Evolutionary conservation across 2,113 vertebrate species (phyloP).

Genomic region (Ammodytes marinus): DNA sequence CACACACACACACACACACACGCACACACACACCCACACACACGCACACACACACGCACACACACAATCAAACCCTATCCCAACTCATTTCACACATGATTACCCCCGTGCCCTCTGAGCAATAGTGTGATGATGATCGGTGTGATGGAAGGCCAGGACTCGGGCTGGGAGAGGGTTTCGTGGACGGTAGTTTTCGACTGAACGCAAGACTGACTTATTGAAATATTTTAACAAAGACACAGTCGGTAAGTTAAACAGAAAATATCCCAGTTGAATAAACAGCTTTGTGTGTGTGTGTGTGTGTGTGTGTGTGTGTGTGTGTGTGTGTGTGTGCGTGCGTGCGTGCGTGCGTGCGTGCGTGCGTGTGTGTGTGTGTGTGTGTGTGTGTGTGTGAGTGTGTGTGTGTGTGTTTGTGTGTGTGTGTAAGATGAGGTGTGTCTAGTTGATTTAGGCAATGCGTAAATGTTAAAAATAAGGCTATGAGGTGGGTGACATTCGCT

Average conservation of each 20-base stretch:
- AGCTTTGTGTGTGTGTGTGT: not conserved
- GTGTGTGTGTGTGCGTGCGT: too few relatives aligned
- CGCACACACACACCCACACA: too few relatives aligned
- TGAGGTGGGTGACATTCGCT: too few relatives aligned
- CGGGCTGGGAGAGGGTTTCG: not conserved
- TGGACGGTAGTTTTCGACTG: not conserved
- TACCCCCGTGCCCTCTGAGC: slow-evolving; percentile 53
- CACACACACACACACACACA: too few relatives aligned
- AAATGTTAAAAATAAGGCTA: too few relatives aligned
- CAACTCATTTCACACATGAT: slow-evolving; percentile 71
- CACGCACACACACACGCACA: too few relatives aligned
- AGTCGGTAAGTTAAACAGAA: not conserved
- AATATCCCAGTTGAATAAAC: not conserved
- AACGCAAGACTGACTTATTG: not conserved
- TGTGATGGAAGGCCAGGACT: slow-evolving; percentile 17
- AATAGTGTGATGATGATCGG: slow-evolving; percentile 31
- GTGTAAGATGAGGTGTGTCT: too few relatives aligned
- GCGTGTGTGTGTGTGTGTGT: too few relatives aligned
- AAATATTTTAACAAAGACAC: slow-evolving; percentile 9
- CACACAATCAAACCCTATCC: slow-evolving; percentile 52
- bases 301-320: not conserved
- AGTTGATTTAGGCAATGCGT: too few relatives aligned
- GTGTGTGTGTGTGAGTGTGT: too few relatives aligned
- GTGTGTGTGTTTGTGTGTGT: too few relatives aligned
- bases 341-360: too few relatives aligned